A percentile compares a stretch with the other conserved stretches of the same genome.
Evolutionary conservation across 1,140 invertebrate genomes (phyloP).

Genomic region (Wiebesia pumilae): DNA sequence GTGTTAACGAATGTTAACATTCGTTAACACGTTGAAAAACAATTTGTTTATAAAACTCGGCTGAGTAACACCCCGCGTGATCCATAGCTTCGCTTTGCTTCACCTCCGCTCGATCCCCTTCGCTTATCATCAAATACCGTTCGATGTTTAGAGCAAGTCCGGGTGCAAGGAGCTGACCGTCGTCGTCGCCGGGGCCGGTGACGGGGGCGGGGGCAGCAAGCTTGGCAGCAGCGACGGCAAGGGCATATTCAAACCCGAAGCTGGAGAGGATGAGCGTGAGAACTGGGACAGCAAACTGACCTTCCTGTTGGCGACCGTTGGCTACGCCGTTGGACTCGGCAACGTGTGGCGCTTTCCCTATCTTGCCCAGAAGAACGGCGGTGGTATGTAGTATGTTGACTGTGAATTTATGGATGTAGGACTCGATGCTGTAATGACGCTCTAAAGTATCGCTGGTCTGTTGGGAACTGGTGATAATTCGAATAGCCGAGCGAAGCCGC

Average conservation of each 20-base stretch:
- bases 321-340: slow-evolving; percentile 95
- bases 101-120: too few species aligned
- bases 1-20: too few species aligned
- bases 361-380: slow-evolving; percentile 93
- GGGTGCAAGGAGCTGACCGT: background rate
- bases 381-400: slow-evolving; percentile 80
- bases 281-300: slow-evolving; percentile 96
- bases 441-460: too few species aligned
- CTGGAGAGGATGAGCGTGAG: slow-evolving; percentile 87
- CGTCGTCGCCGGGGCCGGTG: background rate
- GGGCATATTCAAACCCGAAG: slow-evolving; percentile 82
- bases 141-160: slow-evolving; percentile 5
- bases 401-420: too few species aligned
- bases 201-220: slow-evolving; percentile 72
- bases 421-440: too few species aligned
- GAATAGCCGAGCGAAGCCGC: too few species aligned
- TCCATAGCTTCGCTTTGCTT: too few species aligned
- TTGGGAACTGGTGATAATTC: too few species aligned
- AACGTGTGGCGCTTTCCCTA: slow-evolving; percentile 96
- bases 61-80: too few species aligned
- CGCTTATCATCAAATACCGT: background rate
- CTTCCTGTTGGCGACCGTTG: slow-evolving; percentile 92
- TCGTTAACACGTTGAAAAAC: too few species aligned
- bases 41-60: too few species aligned
- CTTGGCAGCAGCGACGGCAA: slow-evolving; percentile 77